phyloP scores from a whole-genome alignment of 2,797 vertebrate species.

The Danionella dracula region DNA sequence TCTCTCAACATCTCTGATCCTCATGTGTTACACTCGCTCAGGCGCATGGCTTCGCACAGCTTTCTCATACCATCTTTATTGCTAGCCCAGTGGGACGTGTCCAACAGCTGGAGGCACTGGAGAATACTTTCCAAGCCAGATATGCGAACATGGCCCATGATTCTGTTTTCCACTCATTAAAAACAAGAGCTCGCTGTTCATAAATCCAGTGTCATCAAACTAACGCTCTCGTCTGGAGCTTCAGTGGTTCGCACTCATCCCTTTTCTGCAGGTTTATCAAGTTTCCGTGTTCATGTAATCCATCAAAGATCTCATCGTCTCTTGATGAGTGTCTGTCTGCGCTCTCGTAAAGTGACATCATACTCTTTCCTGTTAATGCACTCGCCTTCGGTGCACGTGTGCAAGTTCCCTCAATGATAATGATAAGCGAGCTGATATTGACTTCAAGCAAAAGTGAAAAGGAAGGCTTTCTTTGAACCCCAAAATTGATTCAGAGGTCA shows the following conservation, averaged over 20 bases:
- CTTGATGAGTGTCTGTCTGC: neutral
- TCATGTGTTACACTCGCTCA: neutral
- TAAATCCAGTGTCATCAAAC: slow-evolving; percentile 35
- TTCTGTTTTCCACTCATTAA: slow-evolving; percentile 45
- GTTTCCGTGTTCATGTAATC: slow-evolving; percentile 10
- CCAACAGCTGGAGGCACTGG: slow-evolving; percentile 41
- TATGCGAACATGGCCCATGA: slow-evolving; percentile 41
- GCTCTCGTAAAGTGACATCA: neutral
- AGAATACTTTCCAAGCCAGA: slow-evolving; percentile 51
- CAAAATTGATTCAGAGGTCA: too few species aligned
- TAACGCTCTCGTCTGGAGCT: slow-evolving; percentile 3
- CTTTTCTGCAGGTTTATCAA: neutral
- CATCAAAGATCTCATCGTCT: neutral
- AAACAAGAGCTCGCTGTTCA: slow-evolving; percentile 24
- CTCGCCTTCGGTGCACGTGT: too few species aligned
- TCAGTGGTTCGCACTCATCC: neutral
- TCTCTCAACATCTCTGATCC: neutral
- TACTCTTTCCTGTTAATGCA: too few species aligned
- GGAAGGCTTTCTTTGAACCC: too few species aligned
- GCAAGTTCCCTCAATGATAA: too few species aligned
- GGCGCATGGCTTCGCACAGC: neutral
- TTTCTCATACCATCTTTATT: slow-evolving; percentile 43
- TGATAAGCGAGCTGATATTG: too few species aligned
- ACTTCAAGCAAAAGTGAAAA: too few species aligned
- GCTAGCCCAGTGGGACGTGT: slow-evolving; percentile 34